Evolutionary conservation across 2,797 vertebrate genomes (phyloP).

Genomic region (Rhabdophis nuchalis): DNA sequence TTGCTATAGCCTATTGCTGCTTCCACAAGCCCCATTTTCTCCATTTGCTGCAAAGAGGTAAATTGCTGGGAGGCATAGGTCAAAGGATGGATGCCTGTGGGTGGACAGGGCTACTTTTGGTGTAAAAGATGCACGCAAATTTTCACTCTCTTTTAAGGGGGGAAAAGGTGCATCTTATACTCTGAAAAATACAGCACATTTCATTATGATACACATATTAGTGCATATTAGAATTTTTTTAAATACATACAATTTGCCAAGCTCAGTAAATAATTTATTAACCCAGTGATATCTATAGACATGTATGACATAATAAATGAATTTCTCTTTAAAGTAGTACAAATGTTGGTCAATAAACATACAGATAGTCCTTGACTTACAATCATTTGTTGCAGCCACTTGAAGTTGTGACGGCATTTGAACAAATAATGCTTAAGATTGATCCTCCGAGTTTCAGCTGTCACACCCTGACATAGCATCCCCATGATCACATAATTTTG

Average conservation of each 20-base stretch:
- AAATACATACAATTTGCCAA: background rate
- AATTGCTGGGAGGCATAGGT: no score
- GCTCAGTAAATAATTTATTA: background rate
- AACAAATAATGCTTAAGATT: background rate
- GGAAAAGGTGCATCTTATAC: no score
- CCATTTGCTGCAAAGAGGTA: no score
- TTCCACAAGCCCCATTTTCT: no score
- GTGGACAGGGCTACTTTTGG: no score
- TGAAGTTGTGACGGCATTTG: background rate
- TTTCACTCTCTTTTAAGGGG: no score
- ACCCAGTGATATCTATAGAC: background rate
- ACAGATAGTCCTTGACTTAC: background rate
- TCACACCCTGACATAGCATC: background rate
- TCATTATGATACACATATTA: background rate
- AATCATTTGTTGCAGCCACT: background rate
- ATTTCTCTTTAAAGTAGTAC: background rate
- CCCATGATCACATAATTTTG: background rate
- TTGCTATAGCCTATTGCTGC: no score
- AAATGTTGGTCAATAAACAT: background rate
- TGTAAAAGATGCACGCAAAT: no score
- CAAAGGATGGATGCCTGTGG: no score
- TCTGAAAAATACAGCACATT: background rate
- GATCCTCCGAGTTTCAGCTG: background rate
- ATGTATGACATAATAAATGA: background rate
- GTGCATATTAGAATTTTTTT: background rate